Conservation (phyloP, 2,888 invertebrate genomes). For the Cheilosia urbana region DNA sequence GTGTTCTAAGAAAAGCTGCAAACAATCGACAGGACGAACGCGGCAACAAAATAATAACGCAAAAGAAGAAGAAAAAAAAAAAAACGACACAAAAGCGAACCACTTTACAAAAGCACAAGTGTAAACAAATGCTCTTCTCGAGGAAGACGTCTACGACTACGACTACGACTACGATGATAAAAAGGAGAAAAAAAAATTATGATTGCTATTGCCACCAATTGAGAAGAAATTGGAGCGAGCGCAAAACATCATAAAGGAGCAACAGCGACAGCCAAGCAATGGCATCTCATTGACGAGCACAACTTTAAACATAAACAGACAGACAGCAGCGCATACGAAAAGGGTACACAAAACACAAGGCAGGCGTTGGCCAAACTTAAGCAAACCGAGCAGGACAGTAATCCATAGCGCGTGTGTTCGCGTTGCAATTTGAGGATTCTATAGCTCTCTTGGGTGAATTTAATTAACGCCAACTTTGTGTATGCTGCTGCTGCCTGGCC, state of each 20-base stretch:
- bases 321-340: slow-evolving; percentile 5
- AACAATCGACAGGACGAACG: slow-evolving; percentile 70
- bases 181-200: slow-evolving; percentile 65
- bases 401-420: slow-evolving; percentile 69
- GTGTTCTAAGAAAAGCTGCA: slow-evolving; percentile 72
- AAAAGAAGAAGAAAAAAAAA: neutral
- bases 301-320: slow-evolving; percentile 49
- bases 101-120: slow-evolving; percentile 73
- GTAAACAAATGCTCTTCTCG: slow-evolving; percentile 61
- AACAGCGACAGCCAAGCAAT: slow-evolving; percentile 28
- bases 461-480: slow-evolving; percentile 63
- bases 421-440: slow-evolving; percentile 69
- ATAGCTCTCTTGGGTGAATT: slow-evolving; percentile 43
- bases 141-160: neutral
- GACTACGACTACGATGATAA: slow-evolving; percentile 21
- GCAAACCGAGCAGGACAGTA: slow-evolving; percentile 61
- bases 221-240: slow-evolving; percentile 53
- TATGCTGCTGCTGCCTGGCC: no score
- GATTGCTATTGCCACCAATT: slow-evolving; percentile 70
- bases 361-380: slow-evolving; percentile 19
- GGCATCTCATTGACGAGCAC: slow-evolving; percentile 53
- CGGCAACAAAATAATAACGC: slow-evolving; percentile 53
- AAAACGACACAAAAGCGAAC: slow-evolving; percentile 50
- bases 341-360: neutral
- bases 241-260: slow-evolving; percentile 7